Conservation (phyloP, 2,797 vertebrate species). For the Pseudochromis fuscus region DNA sequence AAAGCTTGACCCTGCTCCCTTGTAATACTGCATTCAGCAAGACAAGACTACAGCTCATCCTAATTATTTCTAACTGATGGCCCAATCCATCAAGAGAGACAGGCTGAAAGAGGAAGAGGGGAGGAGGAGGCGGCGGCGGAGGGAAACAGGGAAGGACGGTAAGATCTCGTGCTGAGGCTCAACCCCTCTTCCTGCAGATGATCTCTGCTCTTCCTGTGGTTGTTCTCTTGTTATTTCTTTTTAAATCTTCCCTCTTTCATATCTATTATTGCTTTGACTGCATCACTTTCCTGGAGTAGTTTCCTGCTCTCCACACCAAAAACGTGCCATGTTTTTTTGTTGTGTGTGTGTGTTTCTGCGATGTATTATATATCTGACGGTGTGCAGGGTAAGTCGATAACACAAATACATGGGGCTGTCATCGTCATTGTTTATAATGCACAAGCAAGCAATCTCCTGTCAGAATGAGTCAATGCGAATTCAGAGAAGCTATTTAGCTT, state of each 20-base stretch:
- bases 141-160: constrained; percentile 30
- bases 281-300: constrained; percentile 4
- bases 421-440: constrained; percentile 30
- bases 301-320: constrained; percentile 5
- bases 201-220: constrained; percentile 12
- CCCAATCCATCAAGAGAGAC: constrained; percentile 82
- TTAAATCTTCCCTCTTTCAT: constrained; percentile 20
- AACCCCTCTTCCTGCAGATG: constrained; percentile 9
- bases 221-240: constrained; percentile 7
- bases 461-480: constrained; percentile 52
- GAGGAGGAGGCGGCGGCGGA: constrained; percentile 24
- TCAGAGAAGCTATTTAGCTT: constrained; percentile 66
- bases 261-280: constrained; percentile 24
- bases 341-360: background rate
- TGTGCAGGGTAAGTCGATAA: constrained; percentile 23
- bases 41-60: constrained; percentile 80
- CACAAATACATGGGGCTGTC: constrained; percentile 33
- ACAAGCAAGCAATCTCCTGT: constrained; percentile 42
- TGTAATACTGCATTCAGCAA: constrained; percentile 76
- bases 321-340: background rate
- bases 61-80: constrained; percentile 87
- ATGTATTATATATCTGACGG: background rate
- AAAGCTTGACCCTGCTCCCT: constrained; percentile 72
- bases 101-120: constrained; percentile 47
- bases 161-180: constrained; percentile 50